phyloP scores from a whole-genome alignment of 2,888 invertebrate genomes.

The Xiphydria camelus region DNA sequence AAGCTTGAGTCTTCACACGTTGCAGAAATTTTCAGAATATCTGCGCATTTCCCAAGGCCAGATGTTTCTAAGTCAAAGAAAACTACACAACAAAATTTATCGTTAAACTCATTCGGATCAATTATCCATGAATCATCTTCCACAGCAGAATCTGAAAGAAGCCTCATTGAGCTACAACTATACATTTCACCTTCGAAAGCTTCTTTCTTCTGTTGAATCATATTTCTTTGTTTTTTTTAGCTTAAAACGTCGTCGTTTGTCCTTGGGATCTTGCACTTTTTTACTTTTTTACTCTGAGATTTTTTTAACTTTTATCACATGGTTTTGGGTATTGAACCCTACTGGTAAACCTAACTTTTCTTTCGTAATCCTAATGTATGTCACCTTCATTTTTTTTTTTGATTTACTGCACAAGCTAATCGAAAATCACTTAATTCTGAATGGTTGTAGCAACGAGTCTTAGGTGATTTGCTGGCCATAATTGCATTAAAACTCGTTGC shows the following conservation, averaged over 20 bases:
- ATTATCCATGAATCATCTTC: not conserved
- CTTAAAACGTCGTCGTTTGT: conserved; percentile 8
- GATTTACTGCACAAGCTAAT: too few relatives aligned
- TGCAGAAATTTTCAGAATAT: conserved; percentile 21
- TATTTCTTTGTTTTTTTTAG: conserved; percentile 6
- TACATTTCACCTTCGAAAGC: conserved; percentile 8
- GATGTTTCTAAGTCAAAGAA: too few relatives aligned
- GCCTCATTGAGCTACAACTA: conserved; percentile 4
- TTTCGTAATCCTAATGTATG: conserved; percentile 7
- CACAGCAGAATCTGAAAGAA: conserved; percentile 4
- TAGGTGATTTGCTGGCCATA: too few relatives aligned
- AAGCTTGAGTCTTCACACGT: conserved; percentile 8
- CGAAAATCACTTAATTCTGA: conserved; percentile 14
- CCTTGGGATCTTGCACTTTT: conserved; percentile 3
- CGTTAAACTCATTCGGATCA: conserved; percentile 2
- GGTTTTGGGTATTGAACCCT: conserved; percentile 3
- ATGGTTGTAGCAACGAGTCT: conserved; percentile 18
- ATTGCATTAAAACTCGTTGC: conserved; percentile 19
- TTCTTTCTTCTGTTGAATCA: conserved; percentile 14
- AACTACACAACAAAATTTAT: too few relatives aligned
- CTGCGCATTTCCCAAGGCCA: conserved; percentile 8
- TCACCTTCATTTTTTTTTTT: too few relatives aligned
- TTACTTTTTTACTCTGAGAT: conserved; percentile 2
- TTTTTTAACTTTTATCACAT: conserved; percentile 3
- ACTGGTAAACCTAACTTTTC: conserved; percentile 8